Evolutionary conservation across 2,888 invertebrate genomes (phyloP).

Genomic region (Caenorhabditis sp.): DNA sequence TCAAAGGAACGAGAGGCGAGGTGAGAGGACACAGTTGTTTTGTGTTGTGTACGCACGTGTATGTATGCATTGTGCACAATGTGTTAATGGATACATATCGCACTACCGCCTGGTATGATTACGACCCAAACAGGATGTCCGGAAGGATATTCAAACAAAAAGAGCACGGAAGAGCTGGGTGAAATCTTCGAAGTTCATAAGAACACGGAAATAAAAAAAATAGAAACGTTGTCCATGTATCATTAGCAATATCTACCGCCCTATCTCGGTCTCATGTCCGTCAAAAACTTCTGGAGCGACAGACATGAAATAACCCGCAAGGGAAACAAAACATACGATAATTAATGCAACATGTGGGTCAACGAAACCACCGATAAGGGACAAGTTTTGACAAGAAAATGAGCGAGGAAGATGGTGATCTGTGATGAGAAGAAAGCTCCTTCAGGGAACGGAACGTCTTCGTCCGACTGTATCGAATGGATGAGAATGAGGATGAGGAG

Average conservation of each 20-base stretch:
- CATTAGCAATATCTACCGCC: background rate
- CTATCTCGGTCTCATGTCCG: background rate
- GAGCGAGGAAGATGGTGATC: conserved; percentile 4
- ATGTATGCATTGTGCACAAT: conserved; percentile 47
- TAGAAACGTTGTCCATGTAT: background rate
- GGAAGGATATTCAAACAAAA: background rate
- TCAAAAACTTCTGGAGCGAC: conserved; percentile 5
- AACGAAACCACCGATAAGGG: background rate
- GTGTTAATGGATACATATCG: conserved; percentile 58
- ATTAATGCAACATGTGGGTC: conserved; percentile 14
- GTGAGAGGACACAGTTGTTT: conserved; percentile 44
- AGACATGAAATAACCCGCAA: background rate
- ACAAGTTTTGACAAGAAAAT: conserved; percentile 49
- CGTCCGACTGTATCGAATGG: conserved; percentile 49
- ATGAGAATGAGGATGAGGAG: no score
- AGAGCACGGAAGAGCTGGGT: background rate
- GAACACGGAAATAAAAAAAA: no score
- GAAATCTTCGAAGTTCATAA: background rate
- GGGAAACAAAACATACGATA: conserved; percentile 10
- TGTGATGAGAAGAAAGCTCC: background rate
- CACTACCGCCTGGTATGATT: conserved; percentile 2
- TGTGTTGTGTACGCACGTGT: conserved; percentile 24
- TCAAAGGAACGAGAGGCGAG: conserved; percentile 23
- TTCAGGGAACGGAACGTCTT: conserved; percentile 2
- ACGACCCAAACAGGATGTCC: conserved; percentile 1